A percentile compares a stretch with the other conserved stretches of the same genome.
Conservation (phyloP, 2,797 vertebrate genomes). For the Hippocampus kuda region DNA sequence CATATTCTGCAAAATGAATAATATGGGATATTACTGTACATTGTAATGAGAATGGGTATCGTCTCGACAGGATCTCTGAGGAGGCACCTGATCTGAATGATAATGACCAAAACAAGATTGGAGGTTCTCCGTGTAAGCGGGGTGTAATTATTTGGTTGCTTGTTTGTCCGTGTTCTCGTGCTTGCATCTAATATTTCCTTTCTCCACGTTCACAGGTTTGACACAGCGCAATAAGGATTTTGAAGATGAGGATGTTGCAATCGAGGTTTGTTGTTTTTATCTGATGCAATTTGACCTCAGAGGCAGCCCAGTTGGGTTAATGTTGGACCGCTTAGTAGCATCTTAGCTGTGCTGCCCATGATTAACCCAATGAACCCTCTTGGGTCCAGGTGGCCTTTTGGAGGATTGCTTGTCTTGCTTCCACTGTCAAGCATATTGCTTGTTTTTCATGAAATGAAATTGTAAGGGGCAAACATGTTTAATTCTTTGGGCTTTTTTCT, state of each 20-base stretch:
- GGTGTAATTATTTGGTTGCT: background rate
- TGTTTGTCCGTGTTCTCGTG: background rate
- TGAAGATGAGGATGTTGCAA: constrained; percentile 54
- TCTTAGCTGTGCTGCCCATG: too few species aligned
- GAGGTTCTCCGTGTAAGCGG: constrained; percentile 40
- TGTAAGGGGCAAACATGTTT: background rate
- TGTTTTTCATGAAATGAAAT: too few species aligned
- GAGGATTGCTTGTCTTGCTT: background rate
- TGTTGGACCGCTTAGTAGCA: background rate
- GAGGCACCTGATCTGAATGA: constrained; percentile 20
- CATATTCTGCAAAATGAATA: too few species aligned
- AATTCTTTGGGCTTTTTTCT: too few species aligned
- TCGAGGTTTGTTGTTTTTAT: constrained; percentile 38
- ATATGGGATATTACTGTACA: too few species aligned
- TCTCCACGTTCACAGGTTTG: constrained; percentile 29
- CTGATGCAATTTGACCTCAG: too few species aligned
- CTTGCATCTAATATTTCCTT: background rate
- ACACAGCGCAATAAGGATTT: constrained; percentile 66
- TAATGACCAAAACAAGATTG: constrained; percentile 16
- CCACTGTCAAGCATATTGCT: background rate
- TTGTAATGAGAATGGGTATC: constrained; percentile 1
- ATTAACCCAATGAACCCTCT: too few species aligned
- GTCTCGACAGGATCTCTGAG: constrained; percentile 37
- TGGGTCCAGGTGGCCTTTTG: background rate
- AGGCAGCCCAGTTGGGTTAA: background rate